phyloP scores from a whole-genome alignment of 2,113 vertebrate species.

The Actenoides hombroni region DNA sequence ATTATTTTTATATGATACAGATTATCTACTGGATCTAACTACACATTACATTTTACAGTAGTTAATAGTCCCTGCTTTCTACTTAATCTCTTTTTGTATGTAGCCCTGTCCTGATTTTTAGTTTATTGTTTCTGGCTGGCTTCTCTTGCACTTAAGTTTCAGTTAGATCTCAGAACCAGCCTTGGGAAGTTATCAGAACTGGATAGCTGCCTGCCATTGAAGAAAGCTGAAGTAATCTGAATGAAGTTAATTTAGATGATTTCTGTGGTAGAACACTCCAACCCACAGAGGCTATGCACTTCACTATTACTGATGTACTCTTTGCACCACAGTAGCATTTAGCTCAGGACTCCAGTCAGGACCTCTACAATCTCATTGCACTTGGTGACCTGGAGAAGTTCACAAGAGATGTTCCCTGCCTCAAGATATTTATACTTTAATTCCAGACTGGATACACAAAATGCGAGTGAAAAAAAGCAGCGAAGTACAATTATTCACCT shows the following conservation, averaged over 20 bases:
- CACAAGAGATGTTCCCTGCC: neutral
- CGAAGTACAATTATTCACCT: neutral
- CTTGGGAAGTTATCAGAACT: neutral
- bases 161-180: neutral
- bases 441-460: neutral
- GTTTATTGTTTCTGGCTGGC: neutral
- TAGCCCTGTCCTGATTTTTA: neutral
- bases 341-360: neutral
- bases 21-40: neutral
- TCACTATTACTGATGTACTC: neutral
- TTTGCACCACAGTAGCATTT: neutral
- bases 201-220: neutral
- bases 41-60: neutral
- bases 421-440: neutral
- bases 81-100: neutral
- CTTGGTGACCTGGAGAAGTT: neutral
- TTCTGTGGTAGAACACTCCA: neutral
- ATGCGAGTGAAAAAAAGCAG: neutral
- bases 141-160: neutral
- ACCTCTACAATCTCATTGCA: neutral
- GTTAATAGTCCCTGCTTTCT: neutral
- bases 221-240: neutral
- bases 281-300: neutral
- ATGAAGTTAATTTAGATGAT: neutral
- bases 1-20: neutral